Evolutionary conservation across 2,888 invertebrate species (phyloP).

Genomic region (Oeneis ivallda): DNA sequence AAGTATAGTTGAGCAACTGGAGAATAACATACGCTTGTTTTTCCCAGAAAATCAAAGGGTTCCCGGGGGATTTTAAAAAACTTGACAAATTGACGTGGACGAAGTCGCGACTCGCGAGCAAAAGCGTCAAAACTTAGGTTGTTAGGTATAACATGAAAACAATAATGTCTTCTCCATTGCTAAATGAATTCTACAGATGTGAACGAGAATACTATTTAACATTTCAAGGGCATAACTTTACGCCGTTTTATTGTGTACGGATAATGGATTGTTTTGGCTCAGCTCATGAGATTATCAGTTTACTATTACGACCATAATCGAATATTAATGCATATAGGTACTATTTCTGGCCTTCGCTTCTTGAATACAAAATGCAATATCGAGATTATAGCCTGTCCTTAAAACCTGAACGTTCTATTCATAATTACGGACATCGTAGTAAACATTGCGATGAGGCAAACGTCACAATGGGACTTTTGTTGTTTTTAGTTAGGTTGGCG

Average conservation of each 20-base stretch:
- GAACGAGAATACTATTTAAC: slow-evolving; percentile 20
- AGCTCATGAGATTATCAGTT: slow-evolving; percentile 40
- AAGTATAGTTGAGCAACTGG: no score
- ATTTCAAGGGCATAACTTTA: slow-evolving; percentile 41
- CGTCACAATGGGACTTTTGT: background rate
- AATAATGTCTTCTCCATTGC: background rate
- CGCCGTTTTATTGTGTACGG: slow-evolving; percentile 40
- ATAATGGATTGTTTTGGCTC: slow-evolving; percentile 45
- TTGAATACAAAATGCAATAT: slow-evolving; percentile 35
- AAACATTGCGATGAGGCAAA: background rate
- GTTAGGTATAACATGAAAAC: background rate
- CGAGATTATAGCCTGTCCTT: slow-evolving; percentile 26
- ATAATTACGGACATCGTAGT: slow-evolving; percentile 6
- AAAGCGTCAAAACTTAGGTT: no score
- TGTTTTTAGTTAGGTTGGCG: background rate
- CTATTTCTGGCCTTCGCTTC: slow-evolving; percentile 38
- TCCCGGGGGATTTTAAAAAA: no score
- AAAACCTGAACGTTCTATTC: slow-evolving; percentile 29
- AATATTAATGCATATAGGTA: slow-evolving; percentile 40
- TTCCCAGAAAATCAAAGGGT: no score
- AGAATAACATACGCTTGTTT: no score
- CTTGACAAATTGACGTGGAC: no score
- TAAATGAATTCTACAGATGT: background rate
- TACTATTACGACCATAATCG: slow-evolving; percentile 43
- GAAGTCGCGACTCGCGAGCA: no score